Base-by-base conservation (phyloP, 1,140 invertebrate genomes). In the Oscheius sp. region DNA sequence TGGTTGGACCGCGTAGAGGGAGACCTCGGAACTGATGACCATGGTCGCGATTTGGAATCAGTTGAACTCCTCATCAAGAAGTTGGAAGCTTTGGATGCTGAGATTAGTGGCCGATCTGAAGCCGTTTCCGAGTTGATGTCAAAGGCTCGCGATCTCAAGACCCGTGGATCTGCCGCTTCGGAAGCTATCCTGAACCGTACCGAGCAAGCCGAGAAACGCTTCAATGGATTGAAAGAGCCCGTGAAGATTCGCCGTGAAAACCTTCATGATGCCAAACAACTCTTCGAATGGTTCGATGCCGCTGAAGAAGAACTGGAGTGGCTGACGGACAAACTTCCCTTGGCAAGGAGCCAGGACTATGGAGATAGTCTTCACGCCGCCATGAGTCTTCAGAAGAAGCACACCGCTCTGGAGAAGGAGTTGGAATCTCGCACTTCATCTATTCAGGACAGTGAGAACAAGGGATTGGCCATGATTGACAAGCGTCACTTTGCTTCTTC, bases 281-380 rank as follows among this genome's bases (percentile, higher is more conserved):
- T 94, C 26, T 92, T 94, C 80, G 91, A 93, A 80, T 93, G 93
- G 83, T 46, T 74, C 0, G 68, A 85, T 86, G 95, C 99, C 85
- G 90, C 98, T 58, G 95, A 98, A 84, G 96, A 99, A 86, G 96
- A 99, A 85, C 93, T 96, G 79, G 86, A 97, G 3, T 99, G 96
- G 96, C 93, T 99, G 70, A 89, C 90, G 38, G 95, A 99, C 85
- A 98, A 97, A 85, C 92, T 97, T 90, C 93, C 94, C 0, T 88
- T 93, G 72, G 94, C 95, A 1, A 91, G 89, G 28, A 94, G 91
- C 75, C 89, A 88, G 0, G 94, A 98, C 73, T 96, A 92, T 85
- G 96, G 96, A 42, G 96, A 93, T 84, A 94, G 93, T 15, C 87
- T 98, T 4, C 96, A 96, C 87, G 94, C 93, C 85, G 95, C 98